Conservation (phyloP, 2,888 invertebrate species). For the Clepsis dumicolana region DNA sequence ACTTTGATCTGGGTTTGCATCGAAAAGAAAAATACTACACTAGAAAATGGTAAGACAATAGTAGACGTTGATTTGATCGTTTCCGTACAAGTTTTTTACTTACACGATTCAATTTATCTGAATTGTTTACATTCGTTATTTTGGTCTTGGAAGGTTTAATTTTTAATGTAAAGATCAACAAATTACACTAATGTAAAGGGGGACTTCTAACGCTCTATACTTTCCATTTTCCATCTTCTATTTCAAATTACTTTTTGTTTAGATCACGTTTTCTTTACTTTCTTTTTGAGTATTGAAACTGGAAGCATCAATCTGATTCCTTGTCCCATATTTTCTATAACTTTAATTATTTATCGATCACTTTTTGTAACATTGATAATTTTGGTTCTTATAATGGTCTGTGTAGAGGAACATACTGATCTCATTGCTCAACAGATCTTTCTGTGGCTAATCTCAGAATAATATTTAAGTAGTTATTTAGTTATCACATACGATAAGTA, state of each 20-base stretch:
- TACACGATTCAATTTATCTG: too few species aligned
- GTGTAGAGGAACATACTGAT: conserved; percentile 42
- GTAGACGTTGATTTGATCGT: neutral
- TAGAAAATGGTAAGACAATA: neutral
- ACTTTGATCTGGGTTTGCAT: neutral
- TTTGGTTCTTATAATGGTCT: conserved; percentile 1
- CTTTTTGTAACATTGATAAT: neutral
- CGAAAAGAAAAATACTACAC: neutral
- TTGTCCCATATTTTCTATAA: neutral
- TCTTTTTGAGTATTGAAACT: neutral
- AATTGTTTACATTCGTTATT: too few species aligned
- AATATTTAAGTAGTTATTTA: conserved; percentile 44
- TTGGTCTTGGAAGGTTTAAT: neutral
- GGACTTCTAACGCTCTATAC: neutral
- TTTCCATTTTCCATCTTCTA: neutral
- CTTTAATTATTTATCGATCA: neutral
- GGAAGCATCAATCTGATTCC: neutral
- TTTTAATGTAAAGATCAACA: neutral
- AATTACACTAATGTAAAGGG: too few species aligned
- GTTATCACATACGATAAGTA: conserved; percentile 27
- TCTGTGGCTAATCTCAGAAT: conserved; percentile 48
- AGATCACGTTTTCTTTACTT: too few species aligned
- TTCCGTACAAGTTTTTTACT: neutral
- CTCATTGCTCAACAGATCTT: conserved; percentile 49
- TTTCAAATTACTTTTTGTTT: neutral